Conservation (phyloP, 2,797 vertebrate genomes). For the Cynopterus sphinx region DNA sequence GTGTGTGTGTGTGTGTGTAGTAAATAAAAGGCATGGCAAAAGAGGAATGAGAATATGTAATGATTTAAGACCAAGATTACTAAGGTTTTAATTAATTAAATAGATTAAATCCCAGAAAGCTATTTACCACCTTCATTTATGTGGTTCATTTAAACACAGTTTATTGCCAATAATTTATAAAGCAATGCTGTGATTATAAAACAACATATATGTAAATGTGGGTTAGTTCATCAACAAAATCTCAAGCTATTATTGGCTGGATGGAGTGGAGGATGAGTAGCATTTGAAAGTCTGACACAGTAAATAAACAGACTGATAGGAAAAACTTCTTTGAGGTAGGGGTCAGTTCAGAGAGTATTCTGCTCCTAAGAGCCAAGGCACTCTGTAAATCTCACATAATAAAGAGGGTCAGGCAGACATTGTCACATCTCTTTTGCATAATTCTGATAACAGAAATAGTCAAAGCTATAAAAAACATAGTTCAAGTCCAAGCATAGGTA, state of each 20-base stretch:
- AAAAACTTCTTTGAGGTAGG: not conserved
- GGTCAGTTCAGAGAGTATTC: not conserved
- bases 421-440: not conserved
- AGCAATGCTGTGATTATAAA: not conserved
- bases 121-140: not conserved
- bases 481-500: not conserved
- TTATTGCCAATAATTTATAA: not conserved
- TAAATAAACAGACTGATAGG: not conserved
- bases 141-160: not conserved
- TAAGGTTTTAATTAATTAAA: not conserved
- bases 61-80: not conserved
- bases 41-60: not conserved
- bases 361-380: not conserved
- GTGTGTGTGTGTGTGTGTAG: not conserved
- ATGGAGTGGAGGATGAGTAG: not conserved
- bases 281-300: not conserved
- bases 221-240: not conserved
- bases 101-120: not conserved
- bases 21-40: not conserved
- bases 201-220: not conserved
- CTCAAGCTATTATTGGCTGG: not conserved
- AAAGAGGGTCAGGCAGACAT: not conserved
- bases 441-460: not conserved
- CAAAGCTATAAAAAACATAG: not conserved
- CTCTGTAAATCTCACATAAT: not conserved